Evolutionary conservation across 1,140 invertebrate species (phyloP).

Genomic region (Conus ventricosus): DNA sequence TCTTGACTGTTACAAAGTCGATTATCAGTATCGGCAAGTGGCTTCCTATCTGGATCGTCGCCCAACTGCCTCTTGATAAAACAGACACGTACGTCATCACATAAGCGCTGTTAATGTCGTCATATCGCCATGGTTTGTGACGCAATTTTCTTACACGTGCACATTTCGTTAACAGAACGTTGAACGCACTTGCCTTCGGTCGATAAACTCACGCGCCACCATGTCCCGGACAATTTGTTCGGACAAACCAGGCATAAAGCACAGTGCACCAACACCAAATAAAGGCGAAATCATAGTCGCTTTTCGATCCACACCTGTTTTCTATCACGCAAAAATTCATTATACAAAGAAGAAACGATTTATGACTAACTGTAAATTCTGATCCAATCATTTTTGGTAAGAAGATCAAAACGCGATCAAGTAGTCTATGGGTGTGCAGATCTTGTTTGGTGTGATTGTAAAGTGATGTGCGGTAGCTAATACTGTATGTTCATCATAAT

Average conservation of each 20-base stretch:
- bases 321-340: too few relatives aligned
- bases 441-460: too few relatives aligned
- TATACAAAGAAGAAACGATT: too few relatives aligned
- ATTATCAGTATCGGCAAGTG: neutral
- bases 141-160: conserved; percentile 31
- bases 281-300: too few relatives aligned
- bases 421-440: too few relatives aligned
- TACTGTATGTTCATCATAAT: too few relatives aligned
- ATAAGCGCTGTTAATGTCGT: conserved; percentile 31
- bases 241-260: neutral
- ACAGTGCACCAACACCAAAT: too few relatives aligned
- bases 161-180: conserved; percentile 27
- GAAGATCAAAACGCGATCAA: too few relatives aligned
- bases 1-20: conserved; percentile 13
- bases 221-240: neutral
- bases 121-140: conserved; percentile 33
- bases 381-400: too few relatives aligned
- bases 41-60: neutral
- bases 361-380: too few relatives aligned
- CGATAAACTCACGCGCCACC: neutral
- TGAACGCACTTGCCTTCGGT: conserved; percentile 20
- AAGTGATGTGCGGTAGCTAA: too few relatives aligned
- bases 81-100: neutral
- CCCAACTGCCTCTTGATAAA: conserved; percentile 12
- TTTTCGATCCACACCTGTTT: too few relatives aligned